Evolutionary conservation across 2,113 vertebrate genomes (phyloP).

Genomic region (Rhynchopsitta pachyrhyncha): DNA sequence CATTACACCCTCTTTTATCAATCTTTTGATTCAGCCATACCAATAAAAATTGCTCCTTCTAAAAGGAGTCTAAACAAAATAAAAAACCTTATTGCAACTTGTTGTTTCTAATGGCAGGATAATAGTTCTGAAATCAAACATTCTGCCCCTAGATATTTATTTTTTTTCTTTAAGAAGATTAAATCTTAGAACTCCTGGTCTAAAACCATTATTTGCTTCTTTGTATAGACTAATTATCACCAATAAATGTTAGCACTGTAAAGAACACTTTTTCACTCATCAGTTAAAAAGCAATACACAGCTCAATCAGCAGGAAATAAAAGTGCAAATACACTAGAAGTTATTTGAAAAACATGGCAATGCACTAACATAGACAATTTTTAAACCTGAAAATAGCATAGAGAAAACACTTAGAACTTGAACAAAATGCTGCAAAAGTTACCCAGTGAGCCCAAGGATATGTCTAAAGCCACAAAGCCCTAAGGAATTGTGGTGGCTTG

Average conservation of each 20-base stretch:
- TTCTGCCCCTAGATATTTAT: neutral
- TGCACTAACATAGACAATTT: neutral
- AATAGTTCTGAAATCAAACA: neutral
- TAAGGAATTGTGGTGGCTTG: neutral
- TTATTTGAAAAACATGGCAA: neutral
- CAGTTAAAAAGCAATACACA: neutral
- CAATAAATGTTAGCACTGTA: neutral
- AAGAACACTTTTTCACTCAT: neutral
- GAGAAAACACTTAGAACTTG: neutral
- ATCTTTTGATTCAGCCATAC: neutral
- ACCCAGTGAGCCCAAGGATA: neutral
- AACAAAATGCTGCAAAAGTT: neutral
- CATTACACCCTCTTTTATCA: slow-evolving; percentile 15
- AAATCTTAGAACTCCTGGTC: neutral
- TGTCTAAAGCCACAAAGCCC: neutral
- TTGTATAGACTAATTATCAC: neutral
- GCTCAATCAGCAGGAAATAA: neutral
- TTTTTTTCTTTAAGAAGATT: neutral
- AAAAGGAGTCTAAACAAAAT: neutral
- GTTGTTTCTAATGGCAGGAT: neutral
- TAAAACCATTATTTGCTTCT: neutral
- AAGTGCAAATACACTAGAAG: neutral
- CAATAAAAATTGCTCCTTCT: neutral
- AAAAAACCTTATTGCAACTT: neutral
- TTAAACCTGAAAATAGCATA: neutral